A percentile compares a stretch with the other conserved stretches of the same genome.
Conservation (phyloP, 2,888 invertebrate genomes). For the Cyclophora punctaria region DNA sequence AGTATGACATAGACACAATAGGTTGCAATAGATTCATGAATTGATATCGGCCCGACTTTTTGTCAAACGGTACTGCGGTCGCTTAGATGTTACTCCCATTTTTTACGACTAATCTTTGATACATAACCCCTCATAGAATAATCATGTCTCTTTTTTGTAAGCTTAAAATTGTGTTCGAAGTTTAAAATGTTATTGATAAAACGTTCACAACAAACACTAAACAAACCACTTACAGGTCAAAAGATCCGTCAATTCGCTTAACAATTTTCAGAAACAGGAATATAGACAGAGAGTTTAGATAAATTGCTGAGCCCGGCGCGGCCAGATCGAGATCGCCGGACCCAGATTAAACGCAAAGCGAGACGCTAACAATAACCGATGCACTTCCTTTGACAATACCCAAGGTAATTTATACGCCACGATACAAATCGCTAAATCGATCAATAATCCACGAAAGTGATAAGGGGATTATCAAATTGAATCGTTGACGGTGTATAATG, state of each 20-base stretch:
- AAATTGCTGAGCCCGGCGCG: constrained; percentile 49
- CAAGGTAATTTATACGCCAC: constrained; percentile 55
- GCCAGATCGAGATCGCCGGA: constrained; percentile 43
- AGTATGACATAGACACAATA: constrained; percentile 58
- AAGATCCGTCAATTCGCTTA: constrained; percentile 39
- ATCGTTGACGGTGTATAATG: constrained; percentile 56
- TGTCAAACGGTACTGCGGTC: constrained; percentile 27
- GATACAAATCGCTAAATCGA: constrained; percentile 59
- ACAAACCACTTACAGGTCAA: constrained; percentile 22
- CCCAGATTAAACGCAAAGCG: constrained; percentile 54
- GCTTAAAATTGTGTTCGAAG: neutral
- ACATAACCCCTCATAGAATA: no score
- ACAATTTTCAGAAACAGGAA: constrained; percentile 54
- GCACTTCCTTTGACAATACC: constrained; percentile 69
- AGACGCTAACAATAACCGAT: constrained; percentile 66
- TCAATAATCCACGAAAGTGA: constrained; percentile 63
- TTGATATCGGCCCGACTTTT: constrained; percentile 54
- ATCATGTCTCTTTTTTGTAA: no score
- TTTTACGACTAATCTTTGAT: no score
- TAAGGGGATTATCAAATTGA: constrained; percentile 63
- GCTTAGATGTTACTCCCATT: no score
- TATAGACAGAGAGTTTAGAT: constrained; percentile 54
- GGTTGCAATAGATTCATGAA: constrained; percentile 54
- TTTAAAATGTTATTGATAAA: neutral
- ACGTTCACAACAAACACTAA: constrained; percentile 15